phyloP scores from a whole-genome alignment of 30 jellyfish, hydroid and myxozoan species.

The Hydra vulgaris region DNA sequence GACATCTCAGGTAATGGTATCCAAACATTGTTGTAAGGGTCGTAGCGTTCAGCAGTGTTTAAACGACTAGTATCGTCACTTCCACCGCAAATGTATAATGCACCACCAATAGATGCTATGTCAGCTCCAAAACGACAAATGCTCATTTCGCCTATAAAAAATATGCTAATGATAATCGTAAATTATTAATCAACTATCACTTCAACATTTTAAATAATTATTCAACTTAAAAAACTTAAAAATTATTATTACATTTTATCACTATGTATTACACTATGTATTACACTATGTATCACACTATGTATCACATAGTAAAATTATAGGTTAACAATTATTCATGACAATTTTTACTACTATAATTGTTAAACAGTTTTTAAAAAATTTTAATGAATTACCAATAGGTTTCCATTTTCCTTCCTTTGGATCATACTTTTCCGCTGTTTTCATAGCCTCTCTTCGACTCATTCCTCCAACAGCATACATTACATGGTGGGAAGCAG shows the following conservation, averaged over 20 bases:
- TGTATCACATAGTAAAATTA: no score
- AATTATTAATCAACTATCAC: background rate
- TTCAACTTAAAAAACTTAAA: no score
- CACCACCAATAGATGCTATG: slow-evolving; percentile 77
- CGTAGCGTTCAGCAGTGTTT: slow-evolving; percentile 85
- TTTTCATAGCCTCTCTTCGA: slow-evolving; percentile 74
- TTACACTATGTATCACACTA: no score
- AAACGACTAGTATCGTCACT: slow-evolving; percentile 89
- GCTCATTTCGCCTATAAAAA: slow-evolving; percentile 75
- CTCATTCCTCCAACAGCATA: slow-evolving; percentile 99
- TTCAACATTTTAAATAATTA: no score
- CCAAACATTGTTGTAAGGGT: slow-evolving; percentile 79
- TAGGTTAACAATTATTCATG: no score
- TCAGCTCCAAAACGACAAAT: slow-evolving; percentile 90
- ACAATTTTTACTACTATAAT: no score
- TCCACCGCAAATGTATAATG: slow-evolving; percentile 86
- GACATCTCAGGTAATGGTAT: slow-evolving; percentile 88
- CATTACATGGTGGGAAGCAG: slow-evolving; percentile 63
- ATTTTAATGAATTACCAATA: slow-evolving; percentile 34
- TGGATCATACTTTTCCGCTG: slow-evolving; percentile 93
- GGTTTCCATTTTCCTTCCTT: slow-evolving; percentile 96
- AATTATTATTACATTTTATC: no score
- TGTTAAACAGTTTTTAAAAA: no score
- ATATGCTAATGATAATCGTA: background rate
- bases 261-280: no score